These are phyloP conservation scores for Prosopocoilus inquinatus DNA, from an alignment of 2,888 invertebrate genomes.

Conservation along the genomic window DNA sequence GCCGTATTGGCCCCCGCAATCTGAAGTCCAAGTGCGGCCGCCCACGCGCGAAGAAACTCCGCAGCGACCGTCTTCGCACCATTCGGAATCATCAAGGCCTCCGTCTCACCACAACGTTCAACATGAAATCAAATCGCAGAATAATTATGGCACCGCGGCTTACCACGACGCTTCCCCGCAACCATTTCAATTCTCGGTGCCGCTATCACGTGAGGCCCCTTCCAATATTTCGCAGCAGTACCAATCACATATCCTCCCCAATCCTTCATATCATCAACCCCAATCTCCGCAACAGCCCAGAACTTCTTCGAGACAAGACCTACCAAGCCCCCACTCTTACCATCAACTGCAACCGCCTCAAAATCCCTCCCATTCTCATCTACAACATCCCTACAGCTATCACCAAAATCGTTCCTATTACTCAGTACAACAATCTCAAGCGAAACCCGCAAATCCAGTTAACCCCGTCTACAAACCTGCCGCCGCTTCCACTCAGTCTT, in stretches of 20 bases:
- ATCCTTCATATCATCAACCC: slow-evolving; percentile 28
- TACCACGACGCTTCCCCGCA: background rate
- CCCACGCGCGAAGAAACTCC: slow-evolving; percentile 21
- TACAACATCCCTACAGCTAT: slow-evolving; percentile 14
- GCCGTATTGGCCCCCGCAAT: slow-evolving; percentile 22
- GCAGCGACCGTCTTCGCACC: slow-evolving; percentile 37
- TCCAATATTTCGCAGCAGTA: slow-evolving; percentile 22
- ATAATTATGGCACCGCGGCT: background rate
- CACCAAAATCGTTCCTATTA: slow-evolving; percentile 16
- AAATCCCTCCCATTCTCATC: slow-evolving; percentile 31
- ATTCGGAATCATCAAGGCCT: slow-evolving; percentile 33
- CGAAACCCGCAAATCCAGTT: slow-evolving; percentile 8
- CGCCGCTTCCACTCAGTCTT: slow-evolving; percentile 21
- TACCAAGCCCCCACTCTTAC: slow-evolving; percentile 35
- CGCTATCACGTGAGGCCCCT: slow-evolving; percentile 19
- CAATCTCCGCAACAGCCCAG: slow-evolving; percentile 26
- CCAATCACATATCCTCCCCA: slow-evolving; percentile 29
- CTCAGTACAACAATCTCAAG: slow-evolving; percentile 4
- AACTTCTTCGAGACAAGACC: slow-evolving; percentile 19
- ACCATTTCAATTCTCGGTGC: slow-evolving; percentile 21
- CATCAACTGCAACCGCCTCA: slow-evolving; percentile 32
- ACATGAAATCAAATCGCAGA: background rate
- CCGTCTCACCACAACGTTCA: slow-evolving; percentile 23
- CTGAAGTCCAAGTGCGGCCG: slow-evolving; percentile 21
- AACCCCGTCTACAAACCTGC: slow-evolving; percentile 11